phyloP scores from a whole-genome alignment of 2,113 vertebrate genomes.

The Suricata suricatta region DNA sequence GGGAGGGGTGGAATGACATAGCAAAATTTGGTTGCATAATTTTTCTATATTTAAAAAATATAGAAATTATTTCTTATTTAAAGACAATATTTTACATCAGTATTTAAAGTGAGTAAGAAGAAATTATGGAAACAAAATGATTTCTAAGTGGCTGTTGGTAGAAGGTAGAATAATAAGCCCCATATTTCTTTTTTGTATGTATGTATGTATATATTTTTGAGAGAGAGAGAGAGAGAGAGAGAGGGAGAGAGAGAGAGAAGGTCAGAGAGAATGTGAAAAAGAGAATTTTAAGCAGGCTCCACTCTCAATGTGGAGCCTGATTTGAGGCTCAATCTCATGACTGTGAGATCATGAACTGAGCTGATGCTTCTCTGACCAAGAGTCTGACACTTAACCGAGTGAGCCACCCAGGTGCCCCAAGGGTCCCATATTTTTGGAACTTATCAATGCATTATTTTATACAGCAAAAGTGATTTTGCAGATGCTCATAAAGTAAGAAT shows the following conservation, averaged over 20 bases:
- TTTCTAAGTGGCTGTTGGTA: background rate
- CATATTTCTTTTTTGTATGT: background rate
- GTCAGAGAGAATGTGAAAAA: too few species aligned
- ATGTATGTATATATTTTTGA: too few species aligned
- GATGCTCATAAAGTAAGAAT: background rate
- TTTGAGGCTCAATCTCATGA: too few species aligned
- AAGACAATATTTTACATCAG: background rate
- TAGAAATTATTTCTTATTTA: background rate
- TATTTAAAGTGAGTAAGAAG: background rate
- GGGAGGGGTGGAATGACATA: too few species aligned
- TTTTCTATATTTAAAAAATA: background rate
- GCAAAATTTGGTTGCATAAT: background rate
- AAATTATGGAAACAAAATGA: background rate
- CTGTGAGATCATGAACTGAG: too few species aligned
- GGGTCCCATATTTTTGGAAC: background rate
- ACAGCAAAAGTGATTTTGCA: background rate
- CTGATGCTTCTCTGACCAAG: too few species aligned
- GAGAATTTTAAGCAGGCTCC: too few species aligned
- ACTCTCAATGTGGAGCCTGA: too few species aligned
- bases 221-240: too few species aligned
- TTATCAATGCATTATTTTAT: background rate
- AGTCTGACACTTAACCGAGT: too few species aligned
- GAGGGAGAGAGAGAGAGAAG: fast-evolving
- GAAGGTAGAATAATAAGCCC: background rate
- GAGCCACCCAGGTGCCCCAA: too few species aligned